phyloP scores from a whole-genome alignment of 1,140 invertebrate genomes.

The Aplysia californica region DNA sequence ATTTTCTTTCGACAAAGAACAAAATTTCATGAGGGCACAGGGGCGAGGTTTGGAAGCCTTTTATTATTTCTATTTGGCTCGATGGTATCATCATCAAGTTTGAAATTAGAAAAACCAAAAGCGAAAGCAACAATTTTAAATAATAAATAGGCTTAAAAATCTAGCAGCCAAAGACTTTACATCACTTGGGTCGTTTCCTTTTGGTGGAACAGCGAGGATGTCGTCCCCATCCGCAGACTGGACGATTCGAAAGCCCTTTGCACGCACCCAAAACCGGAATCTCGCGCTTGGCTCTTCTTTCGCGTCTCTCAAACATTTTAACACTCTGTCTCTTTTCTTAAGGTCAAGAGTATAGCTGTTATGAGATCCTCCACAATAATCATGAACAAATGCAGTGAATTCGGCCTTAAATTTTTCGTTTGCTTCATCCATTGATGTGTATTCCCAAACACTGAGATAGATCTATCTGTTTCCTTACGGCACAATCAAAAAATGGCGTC shows the following conservation, averaged over 20 bases:
- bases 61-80: no score
- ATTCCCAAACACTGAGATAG: no score
- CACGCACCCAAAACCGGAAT: slow-evolving; percentile 38
- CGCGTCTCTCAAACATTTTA: slow-evolving; percentile 32
- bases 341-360: slow-evolving; percentile 10
- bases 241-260: slow-evolving; percentile 35
- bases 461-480: no score
- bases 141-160: no score
- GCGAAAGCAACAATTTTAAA: no score
- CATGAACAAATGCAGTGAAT: slow-evolving; percentile 12
- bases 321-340: slow-evolving; percentile 5
- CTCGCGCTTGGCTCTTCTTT: slow-evolving; percentile 27
- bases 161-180: no score
- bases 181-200: slow-evolving; percentile 31
- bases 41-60: no score
- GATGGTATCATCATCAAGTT: no score
- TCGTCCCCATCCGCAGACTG: slow-evolving; percentile 33
- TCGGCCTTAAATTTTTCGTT: background rate
- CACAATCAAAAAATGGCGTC: slow-evolving; percentile 18
- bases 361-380: slow-evolving; percentile 11
- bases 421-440: background rate
- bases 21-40: no score
- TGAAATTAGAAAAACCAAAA: no score
- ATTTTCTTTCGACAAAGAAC: no score
- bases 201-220: slow-evolving; percentile 29